These are phyloP conservation scores for Pachymerium ferrugineum DNA, from an alignment of 2,888 invertebrate genomes.

Conservation along the genomic window DNA sequence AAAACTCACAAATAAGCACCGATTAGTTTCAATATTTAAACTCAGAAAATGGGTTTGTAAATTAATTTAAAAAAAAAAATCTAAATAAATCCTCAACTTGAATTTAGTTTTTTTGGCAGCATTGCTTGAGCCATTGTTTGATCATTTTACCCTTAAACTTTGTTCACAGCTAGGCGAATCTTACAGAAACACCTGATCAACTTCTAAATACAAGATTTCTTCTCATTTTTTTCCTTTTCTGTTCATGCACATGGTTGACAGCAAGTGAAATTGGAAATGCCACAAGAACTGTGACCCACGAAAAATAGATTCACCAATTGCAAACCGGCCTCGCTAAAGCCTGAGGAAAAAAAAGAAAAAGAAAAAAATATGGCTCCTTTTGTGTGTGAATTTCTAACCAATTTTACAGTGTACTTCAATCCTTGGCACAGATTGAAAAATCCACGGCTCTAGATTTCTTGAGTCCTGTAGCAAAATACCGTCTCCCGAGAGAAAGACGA, in stretches of 20 bases:
- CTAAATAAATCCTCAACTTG: no score
- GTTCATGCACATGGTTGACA: not conserved
- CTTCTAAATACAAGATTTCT: slow-evolving; percentile 2
- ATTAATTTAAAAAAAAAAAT: no score
- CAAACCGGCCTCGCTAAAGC: not conserved
- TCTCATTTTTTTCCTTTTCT: not conserved
- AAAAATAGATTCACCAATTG: slow-evolving; percentile 9
- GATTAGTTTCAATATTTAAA: no score
- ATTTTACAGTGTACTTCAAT: slow-evolving; percentile 4
- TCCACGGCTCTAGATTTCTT: not conserved
- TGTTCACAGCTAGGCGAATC: not conserved
- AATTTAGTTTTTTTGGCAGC: no score
- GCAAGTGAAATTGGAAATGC: slow-evolving; percentile 9
- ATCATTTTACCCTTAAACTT: not conserved
- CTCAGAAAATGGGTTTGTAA: no score
- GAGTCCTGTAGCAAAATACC: not conserved
- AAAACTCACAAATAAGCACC: no score
- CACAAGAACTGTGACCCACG: not conserved
- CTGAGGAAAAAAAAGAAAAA: not conserved
- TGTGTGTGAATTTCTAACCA: slow-evolving; percentile 3
- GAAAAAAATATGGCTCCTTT: not conserved
- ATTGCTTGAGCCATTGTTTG: no score
- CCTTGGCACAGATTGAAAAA: not conserved
- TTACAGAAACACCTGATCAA: not conserved
- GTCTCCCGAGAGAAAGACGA: not conserved